Percentiles rank a stretch among this genome's conserved stretches.
These are phyloP conservation scores for Aurelia sp. DNA, from an alignment of 30 jellyfish, hydroid and myxozoan genomes.

Conservation along the genomic window DNA sequence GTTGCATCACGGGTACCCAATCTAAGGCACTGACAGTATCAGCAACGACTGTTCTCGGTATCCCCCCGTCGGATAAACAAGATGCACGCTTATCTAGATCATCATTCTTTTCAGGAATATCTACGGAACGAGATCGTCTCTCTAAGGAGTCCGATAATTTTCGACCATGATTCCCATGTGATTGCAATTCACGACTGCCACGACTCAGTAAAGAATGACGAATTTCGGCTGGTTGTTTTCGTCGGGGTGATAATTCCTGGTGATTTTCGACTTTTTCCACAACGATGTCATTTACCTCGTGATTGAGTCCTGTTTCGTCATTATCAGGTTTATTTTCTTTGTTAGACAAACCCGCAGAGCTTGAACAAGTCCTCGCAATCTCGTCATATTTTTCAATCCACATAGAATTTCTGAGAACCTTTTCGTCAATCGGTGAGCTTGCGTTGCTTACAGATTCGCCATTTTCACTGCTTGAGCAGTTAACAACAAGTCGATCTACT, in stretches of 20 bases:
- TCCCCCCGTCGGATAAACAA: conserved; percentile 54
- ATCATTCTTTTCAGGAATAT: neutral
- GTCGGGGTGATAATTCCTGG: conserved; percentile 27
- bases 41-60: conserved; percentile 35
- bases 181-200: conserved; percentile 66
- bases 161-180: neutral
- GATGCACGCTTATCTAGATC: conserved; percentile 27
- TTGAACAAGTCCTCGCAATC: conserved; percentile 62
- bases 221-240: conserved; percentile 41
- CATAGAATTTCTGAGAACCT: conserved; percentile 51
- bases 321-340: conserved; percentile 7
- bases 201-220: conserved; percentile 52
- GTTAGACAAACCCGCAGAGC: conserved; percentile 15
- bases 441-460: neutral
- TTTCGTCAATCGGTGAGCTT: conserved; percentile 63
- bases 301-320: neutral
- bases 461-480: conserved; percentile 10
- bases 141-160: neutral
- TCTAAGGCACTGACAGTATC: conserved; percentile 37
- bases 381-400: conserved; percentile 74
- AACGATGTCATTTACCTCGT: neutral
- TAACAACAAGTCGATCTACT: conserved; percentile 30
- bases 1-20: conserved; percentile 91
- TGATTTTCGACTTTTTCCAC: neutral
- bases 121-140: conserved; percentile 56